These are phyloP conservation scores for Brachionus paranguensis DNA, from an alignment of 1,140 invertebrate genomes.

Conservation along the genomic window DNA sequence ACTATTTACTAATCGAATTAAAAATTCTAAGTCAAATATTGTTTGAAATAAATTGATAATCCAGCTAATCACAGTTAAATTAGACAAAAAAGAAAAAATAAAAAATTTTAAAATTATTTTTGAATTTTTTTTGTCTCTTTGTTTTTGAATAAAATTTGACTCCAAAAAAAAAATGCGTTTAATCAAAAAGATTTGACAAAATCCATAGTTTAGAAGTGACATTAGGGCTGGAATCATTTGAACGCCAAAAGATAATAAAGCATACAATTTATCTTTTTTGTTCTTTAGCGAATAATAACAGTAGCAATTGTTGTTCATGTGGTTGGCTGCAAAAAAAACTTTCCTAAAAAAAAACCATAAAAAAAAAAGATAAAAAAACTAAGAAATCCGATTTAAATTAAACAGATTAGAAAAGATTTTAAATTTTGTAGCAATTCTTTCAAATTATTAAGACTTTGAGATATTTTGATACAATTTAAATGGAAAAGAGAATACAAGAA, in stretches of 20 bases:
- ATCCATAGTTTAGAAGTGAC: not conserved
- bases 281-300: not conserved
- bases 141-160: not conserved
- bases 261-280: not conserved
- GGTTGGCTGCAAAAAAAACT: not conserved
- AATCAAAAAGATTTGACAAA: not conserved
- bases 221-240: not conserved
- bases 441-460: not conserved
- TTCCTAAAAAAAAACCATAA: not conserved
- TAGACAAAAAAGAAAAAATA: not conserved
- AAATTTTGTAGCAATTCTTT: not conserved
- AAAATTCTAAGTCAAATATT: not conserved
- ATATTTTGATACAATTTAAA: not conserved
- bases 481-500: not conserved
- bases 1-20: not conserved
- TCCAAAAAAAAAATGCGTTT: not conserved
- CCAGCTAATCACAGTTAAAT: not conserved
- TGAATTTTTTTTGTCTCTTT: not conserved
- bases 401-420: not conserved
- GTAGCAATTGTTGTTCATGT: not conserved
- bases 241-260: not conserved
- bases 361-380: not conserved
- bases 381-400: not conserved
- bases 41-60: not conserved
- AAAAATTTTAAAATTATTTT: not conserved